Percentiles rank a stretch among this genome's conserved stretches.
phyloP scores from a whole-genome alignment of 2,113 vertebrate species.

The Phasianus colchicus region DNA sequence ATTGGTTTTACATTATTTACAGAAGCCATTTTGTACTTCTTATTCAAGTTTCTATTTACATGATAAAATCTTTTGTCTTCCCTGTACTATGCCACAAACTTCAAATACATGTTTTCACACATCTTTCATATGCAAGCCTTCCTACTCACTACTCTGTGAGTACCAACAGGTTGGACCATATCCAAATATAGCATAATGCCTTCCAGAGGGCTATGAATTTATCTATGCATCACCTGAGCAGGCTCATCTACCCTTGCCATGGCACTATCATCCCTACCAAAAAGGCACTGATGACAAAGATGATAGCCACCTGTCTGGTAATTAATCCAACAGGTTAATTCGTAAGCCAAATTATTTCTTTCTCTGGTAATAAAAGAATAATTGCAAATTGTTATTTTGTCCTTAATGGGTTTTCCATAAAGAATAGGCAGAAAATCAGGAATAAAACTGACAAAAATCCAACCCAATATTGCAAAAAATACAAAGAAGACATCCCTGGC shows the following conservation, averaged over 20 bases:
- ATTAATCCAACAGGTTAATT: background rate
- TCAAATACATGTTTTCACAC: background rate
- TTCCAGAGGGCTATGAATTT: background rate
- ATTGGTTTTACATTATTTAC: background rate
- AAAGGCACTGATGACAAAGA: accelerated
- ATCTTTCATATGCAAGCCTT: background rate
- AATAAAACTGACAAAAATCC: background rate
- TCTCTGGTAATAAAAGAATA: background rate
- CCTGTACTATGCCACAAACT: background rate
- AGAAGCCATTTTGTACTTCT: background rate
- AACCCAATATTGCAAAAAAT: background rate
- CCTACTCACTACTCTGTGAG: background rate
- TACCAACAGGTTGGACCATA: background rate
- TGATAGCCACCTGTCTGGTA: background rate
- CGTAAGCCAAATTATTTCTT: background rate
- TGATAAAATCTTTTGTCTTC: background rate
- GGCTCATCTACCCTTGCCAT: accelerated
- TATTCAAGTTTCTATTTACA: background rate
- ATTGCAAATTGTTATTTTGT: background rate
- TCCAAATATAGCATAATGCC: accelerated
- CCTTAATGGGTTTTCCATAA: accelerated
- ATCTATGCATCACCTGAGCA: background rate
- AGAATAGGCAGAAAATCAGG: background rate
- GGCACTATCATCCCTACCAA: background rate
- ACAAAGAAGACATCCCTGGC: accelerated